These are phyloP conservation scores for Sycophila sp. DNA, from an alignment of 1,140 invertebrate species.

Conservation along the genomic window DNA sequence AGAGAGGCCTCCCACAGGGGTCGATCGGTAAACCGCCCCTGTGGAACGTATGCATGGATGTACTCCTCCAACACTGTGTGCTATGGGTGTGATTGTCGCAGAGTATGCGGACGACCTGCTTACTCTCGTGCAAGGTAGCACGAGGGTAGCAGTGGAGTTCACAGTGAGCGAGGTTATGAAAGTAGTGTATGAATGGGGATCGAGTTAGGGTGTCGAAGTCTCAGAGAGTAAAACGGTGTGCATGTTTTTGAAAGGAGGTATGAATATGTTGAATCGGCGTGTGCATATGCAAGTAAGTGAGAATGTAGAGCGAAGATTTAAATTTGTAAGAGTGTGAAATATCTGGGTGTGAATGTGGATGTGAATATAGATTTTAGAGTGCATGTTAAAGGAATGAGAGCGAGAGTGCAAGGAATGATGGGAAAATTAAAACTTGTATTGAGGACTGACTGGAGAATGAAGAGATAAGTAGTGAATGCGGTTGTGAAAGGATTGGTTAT, in stretches of 20 bases:
- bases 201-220: conserved; percentile 3
- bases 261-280: background rate
- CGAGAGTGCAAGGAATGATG: background rate
- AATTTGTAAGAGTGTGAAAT: conserved; percentile 31
- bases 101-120: conserved; percentile 47
- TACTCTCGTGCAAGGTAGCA: conserved; percentile 33
- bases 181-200: conserved; percentile 17
- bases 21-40: conserved; percentile 39
- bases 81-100: conserved; percentile 11
- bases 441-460: conserved; percentile 27
- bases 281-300: background rate
- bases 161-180: background rate
- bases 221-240: conserved; percentile 33
- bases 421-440: background rate
- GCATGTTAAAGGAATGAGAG: conserved; percentile 24
- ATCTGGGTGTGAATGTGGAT: conserved; percentile 38
- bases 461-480: too few species aligned
- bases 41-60: conserved; percentile 48
- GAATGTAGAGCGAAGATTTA: background rate
- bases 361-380: conserved; percentile 35
- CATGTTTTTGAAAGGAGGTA: conserved; percentile 24
- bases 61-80: conserved; percentile 34
- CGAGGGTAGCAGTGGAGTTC: conserved; percentile 27
- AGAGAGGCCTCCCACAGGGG: too few species aligned
- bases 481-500: too few species aligned